Base-by-base conservation (phyloP, 2,113 vertebrate species). In the Pyrgilauda ruficollis region DNA sequence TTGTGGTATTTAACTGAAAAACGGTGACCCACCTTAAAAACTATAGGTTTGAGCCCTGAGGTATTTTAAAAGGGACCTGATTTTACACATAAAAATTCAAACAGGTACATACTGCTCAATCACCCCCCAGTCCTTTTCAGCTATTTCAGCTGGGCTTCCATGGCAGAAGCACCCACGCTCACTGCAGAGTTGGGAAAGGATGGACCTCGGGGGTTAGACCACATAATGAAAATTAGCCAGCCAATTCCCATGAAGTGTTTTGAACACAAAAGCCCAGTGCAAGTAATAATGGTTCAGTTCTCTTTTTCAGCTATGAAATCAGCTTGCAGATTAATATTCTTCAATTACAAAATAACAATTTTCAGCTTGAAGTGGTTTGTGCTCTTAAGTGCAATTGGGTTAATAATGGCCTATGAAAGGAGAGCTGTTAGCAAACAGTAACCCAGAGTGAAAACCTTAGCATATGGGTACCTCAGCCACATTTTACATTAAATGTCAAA, bases 311-410 rank as follows among this genome's bases (percentile, higher is more conserved):
- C 91, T 76, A 30, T 50, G 47, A 94, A 96, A 95, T 93, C 87
- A 79, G 62, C 75, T 94, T 69, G 53, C 74, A 91, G 58, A 83
- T 93, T 87, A 95, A 96, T 82, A 95, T 78, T 86, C 56, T 88
- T 90, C 92, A 93, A 74, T 90, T 96, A 86, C 76, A 94, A 92
- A 96, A 89, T 28, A 78, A 70, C 64, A 83, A 67, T 75, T 90
- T 90, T 70, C 88, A 93, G 75, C 81, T 88, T 92, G 93, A 94
- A 95, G 93, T 86, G 76, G 90, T 93, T 93, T 74, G 67, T 72
- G 43, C 39, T 74, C 44, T 58, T 69, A 90, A 80, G 52, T 72
- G 69, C 79, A 92, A 53, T 49, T 90, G 4, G 91, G 56, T 90
- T 97, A 94, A 94, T 94, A 94, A 95, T 41, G 73, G 85, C 78